A percentile compares a stretch with the other conserved stretches of the same genome.
These are phyloP conservation scores for Glossosoma conforme DNA, from an alignment of 1,140 invertebrate species.

Conservation along the genomic window DNA sequence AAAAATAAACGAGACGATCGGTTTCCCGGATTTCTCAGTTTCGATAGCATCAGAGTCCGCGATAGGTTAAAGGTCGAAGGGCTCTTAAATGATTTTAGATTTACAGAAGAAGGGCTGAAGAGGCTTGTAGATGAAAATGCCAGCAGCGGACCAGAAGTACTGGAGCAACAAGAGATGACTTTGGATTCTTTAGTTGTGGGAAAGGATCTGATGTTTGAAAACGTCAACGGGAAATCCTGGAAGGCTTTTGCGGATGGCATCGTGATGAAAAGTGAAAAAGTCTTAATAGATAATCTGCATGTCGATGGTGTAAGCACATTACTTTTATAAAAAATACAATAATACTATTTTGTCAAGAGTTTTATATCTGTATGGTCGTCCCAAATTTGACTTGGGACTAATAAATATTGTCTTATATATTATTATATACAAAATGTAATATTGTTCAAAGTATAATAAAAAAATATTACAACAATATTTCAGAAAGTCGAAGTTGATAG, in stretches of 20 bases:
- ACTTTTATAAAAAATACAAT: conserved; percentile 13
- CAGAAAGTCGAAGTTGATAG: conserved; percentile 38
- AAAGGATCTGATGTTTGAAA: conserved; percentile 31
- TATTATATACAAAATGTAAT: not conserved
- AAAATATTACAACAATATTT: conserved; percentile 22
- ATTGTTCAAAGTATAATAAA: not conserved
- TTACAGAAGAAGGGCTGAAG: conserved; percentile 16
- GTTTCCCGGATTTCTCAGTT: conserved; percentile 14
- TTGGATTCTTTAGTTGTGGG: conserved; percentile 15
- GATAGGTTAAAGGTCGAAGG: conserved; percentile 29
- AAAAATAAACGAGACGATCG: conserved; percentile 2
- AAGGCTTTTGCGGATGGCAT: conserved; percentile 37
- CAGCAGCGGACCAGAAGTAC: not conserved
- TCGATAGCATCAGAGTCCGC: conserved; percentile 32
- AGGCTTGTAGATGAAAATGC: conserved; percentile 14
- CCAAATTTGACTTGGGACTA: not conserved
- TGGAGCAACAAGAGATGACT: conserved; percentile 6
- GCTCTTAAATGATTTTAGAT: conserved; percentile 24
- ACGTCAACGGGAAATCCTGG: conserved; percentile 39
- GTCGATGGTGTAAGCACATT: conserved; percentile 49
- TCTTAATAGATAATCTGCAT: conserved; percentile 36
- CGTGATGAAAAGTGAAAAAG: conserved; percentile 37
- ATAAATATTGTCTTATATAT: conserved; percentile 2
- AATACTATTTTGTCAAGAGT: not conserved
- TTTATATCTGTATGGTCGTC: not conserved